Conservation (phyloP, 1,140 invertebrate genomes). For the Tribolium castaneum region DNA sequence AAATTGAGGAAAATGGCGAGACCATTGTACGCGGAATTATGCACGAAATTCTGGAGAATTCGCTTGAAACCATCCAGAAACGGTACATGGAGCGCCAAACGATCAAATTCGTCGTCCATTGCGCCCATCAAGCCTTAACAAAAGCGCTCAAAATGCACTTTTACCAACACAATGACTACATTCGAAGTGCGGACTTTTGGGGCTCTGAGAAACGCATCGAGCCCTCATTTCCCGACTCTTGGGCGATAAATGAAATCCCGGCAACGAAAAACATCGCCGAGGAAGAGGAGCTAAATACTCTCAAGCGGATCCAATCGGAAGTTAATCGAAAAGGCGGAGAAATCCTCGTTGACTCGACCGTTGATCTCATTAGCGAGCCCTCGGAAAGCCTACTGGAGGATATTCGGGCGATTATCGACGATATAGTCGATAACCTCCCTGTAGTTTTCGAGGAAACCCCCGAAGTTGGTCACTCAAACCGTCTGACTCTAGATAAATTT, state of each 20-base stretch:
- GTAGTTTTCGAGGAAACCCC: neutral
- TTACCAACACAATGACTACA: constrained; percentile 33
- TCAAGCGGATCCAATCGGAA: neutral
- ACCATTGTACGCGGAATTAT: neutral
- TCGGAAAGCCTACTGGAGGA: neutral
- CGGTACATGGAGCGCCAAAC: constrained; percentile 63
- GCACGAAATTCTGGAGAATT: constrained; percentile 62
- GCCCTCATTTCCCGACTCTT: constrained; percentile 44
- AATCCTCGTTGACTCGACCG: neutral
- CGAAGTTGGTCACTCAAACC: neutral
- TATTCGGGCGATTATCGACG: neutral
- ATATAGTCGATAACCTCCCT: neutral
- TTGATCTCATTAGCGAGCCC: neutral
- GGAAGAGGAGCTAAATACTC: constrained; percentile 4
- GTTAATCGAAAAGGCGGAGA: neutral
- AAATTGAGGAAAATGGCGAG: neutral
- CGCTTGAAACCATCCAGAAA: constrained; percentile 58
- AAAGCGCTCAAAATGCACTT: constrained; percentile 59
- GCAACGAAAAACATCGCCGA: neutral
- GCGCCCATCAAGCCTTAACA: constrained; percentile 62
- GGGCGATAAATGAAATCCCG: constrained; percentile 39
- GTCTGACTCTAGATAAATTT: neutral
- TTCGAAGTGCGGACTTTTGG: constrained; percentile 36
- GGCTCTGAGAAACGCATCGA: constrained; percentile 22
- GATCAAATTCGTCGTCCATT: constrained; percentile 61